Evolutionary conservation across 2,888 invertebrate species (phyloP).

Genomic region (Choreutis nemorana): DNA sequence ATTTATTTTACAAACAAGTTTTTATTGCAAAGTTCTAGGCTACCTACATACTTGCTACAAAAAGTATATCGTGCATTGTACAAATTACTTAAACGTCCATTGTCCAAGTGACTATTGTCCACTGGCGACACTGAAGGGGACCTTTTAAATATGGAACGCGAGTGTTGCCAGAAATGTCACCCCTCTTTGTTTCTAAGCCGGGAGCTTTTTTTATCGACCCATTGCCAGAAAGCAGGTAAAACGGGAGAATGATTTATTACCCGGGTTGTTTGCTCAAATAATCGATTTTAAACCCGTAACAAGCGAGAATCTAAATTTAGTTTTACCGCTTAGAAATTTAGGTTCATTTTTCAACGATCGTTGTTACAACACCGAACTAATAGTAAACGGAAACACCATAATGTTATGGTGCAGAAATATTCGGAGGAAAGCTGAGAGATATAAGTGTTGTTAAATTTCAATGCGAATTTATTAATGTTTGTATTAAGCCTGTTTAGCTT

Average conservation of each 20-base stretch:
- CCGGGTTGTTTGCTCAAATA: constrained; percentile 59
- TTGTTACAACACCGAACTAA: constrained; percentile 30
- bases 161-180: constrained; percentile 37
- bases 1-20: no score
- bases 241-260: constrained; percentile 61
- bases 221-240: constrained; percentile 58
- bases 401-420: constrained; percentile 42
- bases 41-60: no score
- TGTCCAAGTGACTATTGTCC: no score
- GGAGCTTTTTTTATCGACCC: constrained; percentile 51
- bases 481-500: no score
- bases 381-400: constrained; percentile 43
- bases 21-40: no score
- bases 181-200: constrained; percentile 46
- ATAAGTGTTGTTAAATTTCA: constrained; percentile 39
- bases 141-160: constrained; percentile 13
- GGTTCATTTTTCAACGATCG: constrained; percentile 17
- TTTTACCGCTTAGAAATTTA: no score
- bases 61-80: no score
- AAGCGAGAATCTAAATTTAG: no score
- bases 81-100: no score
- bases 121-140: no score
- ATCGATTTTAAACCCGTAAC: no score
- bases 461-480: constrained; percentile 40
- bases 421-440: no score